A percentile compares a stretch with the other conserved stretches of the same genome.
Conservation (phyloP, 2,888 invertebrate species). For the Rhodophaea formosa region DNA sequence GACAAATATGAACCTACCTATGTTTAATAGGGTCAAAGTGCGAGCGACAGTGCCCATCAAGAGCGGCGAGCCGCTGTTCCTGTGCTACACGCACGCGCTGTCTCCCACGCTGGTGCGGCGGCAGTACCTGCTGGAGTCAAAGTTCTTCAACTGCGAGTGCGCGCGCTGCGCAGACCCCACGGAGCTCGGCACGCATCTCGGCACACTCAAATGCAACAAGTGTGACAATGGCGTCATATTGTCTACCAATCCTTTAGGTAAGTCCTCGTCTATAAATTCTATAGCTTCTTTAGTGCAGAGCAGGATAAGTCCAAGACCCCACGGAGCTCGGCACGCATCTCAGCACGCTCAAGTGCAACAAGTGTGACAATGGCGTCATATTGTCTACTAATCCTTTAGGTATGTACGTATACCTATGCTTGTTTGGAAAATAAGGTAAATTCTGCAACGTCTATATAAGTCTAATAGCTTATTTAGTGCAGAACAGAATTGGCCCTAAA, state of each 20-base stretch:
- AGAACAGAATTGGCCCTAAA: too few species aligned
- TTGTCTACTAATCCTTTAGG: slow-evolving; percentile 84
- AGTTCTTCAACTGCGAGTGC: slow-evolving; percentile 90
- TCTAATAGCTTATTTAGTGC: too few species aligned
- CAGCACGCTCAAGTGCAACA: slow-evolving; percentile 89
- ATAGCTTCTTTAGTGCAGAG: too few species aligned
- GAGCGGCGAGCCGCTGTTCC: slow-evolving; percentile 83
- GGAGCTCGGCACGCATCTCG: slow-evolving; percentile 89
- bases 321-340: slow-evolving; percentile 90
- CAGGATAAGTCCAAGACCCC: too few species aligned
- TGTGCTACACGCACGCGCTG: slow-evolving; percentile 89
- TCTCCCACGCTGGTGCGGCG: slow-evolving; percentile 87
- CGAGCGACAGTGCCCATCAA: slow-evolving; percentile 85
- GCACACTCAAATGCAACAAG: slow-evolving; percentile 89
- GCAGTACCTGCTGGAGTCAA: slow-evolving; percentile 85
- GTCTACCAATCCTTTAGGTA: slow-evolving; percentile 85
- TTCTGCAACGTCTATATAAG: too few species aligned
- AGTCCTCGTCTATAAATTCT: slow-evolving; percentile 29
- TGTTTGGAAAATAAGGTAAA: too few species aligned
- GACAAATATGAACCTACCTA: too few species aligned
- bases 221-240: slow-evolving; percentile 87
- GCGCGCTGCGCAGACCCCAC: slow-evolving; percentile 88
- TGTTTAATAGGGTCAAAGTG: slow-evolving; percentile 80
- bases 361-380: slow-evolving; percentile 87
- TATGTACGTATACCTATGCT: too few species aligned